phyloP scores from a whole-genome alignment of 1,140 invertebrate genomes.

The Trachymyrmex cornetzi region DNA sequence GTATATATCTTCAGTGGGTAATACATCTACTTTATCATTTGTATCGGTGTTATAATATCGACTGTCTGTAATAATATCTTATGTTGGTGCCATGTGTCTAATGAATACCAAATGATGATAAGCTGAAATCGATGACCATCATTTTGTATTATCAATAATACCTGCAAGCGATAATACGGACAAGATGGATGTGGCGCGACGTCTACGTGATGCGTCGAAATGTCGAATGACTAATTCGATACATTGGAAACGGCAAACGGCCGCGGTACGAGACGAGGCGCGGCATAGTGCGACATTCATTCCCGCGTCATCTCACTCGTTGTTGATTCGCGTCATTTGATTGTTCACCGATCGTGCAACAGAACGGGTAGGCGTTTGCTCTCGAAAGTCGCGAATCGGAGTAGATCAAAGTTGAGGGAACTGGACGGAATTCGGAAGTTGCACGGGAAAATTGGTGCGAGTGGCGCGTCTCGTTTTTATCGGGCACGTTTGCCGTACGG shows the following conservation, averaged over 20 bases:
- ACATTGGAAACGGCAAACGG: slow-evolving; percentile 17
- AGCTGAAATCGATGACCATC: too few species aligned
- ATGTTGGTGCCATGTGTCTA: too few species aligned
- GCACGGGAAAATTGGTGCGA: background rate
- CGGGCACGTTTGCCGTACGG: too few species aligned
- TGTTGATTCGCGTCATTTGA: background rate
- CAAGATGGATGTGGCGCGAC: background rate
- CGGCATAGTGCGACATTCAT: slow-evolving; percentile 21
- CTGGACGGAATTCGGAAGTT: too few species aligned
- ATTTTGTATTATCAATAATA: too few species aligned
- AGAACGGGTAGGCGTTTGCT: background rate
- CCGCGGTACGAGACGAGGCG: slow-evolving; percentile 1
- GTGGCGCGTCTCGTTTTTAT: background rate
- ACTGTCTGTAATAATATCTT: too few species aligned
- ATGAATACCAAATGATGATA: too few species aligned
- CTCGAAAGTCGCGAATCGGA: background rate
- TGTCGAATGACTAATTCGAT: slow-evolving; percentile 36
- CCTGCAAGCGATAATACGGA: too few species aligned
- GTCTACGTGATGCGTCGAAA: background rate
- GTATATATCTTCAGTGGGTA: too few species aligned
- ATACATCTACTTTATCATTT: too few species aligned
- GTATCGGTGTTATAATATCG: too few species aligned
- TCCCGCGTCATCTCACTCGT: slow-evolving; percentile 14
- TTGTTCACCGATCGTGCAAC: background rate
- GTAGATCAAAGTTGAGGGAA: too few species aligned